phyloP scores from a whole-genome alignment of 2,888 invertebrate species.

The Melinaea marsaeus region DNA sequence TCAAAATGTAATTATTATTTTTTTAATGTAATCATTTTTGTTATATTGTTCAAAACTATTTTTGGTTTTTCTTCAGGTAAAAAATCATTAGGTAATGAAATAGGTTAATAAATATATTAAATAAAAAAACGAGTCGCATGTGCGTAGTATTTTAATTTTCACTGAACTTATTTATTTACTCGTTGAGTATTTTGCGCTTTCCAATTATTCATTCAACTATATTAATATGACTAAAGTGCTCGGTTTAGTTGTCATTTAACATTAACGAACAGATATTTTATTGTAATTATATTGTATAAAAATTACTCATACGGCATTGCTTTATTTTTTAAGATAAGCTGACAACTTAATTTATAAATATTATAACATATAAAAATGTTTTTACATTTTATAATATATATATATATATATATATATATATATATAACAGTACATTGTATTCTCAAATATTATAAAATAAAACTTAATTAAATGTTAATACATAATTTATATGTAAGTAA shows the following conservation, averaged over 20 bases:
- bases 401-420: too few species aligned
- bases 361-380: too few species aligned
- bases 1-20: too few species aligned
- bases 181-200: constrained; percentile 62
- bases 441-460: too few species aligned
- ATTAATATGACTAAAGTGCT: constrained; percentile 66
- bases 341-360: constrained; percentile 11
- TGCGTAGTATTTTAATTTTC: constrained; percentile 74
- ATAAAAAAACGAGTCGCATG: constrained; percentile 69
- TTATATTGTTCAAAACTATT: too few species aligned
- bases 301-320: constrained; percentile 57
- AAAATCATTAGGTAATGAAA: too few species aligned
- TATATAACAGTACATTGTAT: too few species aligned
- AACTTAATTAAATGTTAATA: too few species aligned
- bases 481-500: too few species aligned
- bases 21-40: too few species aligned
- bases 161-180: constrained; percentile 65
- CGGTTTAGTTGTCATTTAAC: constrained; percentile 51
- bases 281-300: constrained; percentile 60
- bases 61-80: too few species aligned
- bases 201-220: constrained; percentile 64
- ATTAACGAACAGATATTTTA: constrained; percentile 55
- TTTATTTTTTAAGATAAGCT: constrained; percentile 32
- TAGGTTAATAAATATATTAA: constrained; percentile 28
- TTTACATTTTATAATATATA: too few species aligned